A percentile compares a stretch with the other conserved stretches of the same genome.
phyloP scores from a whole-genome alignment of 2,888 invertebrate species.

The Mimumesa dahlbomi region DNA sequence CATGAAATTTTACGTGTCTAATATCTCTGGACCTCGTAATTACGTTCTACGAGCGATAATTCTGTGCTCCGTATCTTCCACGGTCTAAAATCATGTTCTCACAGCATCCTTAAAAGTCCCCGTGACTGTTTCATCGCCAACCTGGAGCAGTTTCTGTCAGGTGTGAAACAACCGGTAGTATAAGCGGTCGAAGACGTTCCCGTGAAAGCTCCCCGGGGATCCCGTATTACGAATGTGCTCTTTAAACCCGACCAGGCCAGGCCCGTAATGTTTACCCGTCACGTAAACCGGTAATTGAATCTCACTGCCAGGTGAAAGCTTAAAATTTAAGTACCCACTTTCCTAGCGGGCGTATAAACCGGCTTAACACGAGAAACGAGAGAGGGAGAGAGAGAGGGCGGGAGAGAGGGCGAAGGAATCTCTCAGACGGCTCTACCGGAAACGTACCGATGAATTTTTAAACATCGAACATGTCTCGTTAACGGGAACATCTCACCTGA shows the following conservation, averaged over 20 bases:
- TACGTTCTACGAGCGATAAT: too few relatives aligned
- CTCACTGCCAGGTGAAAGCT: conserved; percentile 65
- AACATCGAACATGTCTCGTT: background rate
- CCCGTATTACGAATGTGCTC: background rate
- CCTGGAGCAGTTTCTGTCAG: too few relatives aligned
- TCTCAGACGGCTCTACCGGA: too few relatives aligned
- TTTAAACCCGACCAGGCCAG: conserved; percentile 6
- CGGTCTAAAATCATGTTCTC: too few relatives aligned
- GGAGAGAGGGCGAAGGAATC: background rate
- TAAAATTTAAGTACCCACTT: conserved; percentile 72
- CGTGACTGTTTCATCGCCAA: too few relatives aligned
- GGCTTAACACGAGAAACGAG: conserved; percentile 43
- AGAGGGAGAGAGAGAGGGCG: background rate
- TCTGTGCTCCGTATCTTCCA: too few relatives aligned
- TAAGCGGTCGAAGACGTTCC: conserved; percentile 3
- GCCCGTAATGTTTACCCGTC: conserved; percentile 63
- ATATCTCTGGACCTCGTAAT: too few relatives aligned
- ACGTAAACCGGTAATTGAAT: conserved; percentile 73
- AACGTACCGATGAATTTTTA: conserved; percentile 14
- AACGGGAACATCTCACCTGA: too few relatives aligned
- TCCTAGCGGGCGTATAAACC: conserved; percentile 64
- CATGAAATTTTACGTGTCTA: too few relatives aligned
- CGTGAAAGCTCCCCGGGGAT: conserved; percentile 7
- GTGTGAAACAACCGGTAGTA: conserved; percentile 3
- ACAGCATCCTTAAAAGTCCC: too few relatives aligned